These are phyloP conservation scores for Sesia bembeciformis DNA, from an alignment of 2,888 invertebrate species.

Conservation along the genomic window DNA sequence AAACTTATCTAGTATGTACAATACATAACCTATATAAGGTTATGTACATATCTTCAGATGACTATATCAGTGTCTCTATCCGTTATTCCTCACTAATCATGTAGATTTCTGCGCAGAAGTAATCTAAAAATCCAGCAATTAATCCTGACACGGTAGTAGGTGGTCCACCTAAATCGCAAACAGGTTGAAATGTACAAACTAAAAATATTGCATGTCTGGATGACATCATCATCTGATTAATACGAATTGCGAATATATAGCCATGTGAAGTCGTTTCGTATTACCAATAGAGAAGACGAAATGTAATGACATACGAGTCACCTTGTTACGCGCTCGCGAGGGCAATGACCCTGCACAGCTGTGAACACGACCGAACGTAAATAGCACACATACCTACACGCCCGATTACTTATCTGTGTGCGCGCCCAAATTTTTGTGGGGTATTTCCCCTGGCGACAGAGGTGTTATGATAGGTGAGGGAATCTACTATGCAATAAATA, in stretches of 20 bases:
- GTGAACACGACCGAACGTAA: slow-evolving; percentile 18
- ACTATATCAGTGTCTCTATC: too few relatives aligned
- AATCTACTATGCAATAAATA: too few relatives aligned
- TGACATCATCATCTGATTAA: slow-evolving; percentile 7
- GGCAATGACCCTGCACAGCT: slow-evolving; percentile 62
- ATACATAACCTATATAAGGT: too few relatives aligned
- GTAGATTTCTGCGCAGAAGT: too few relatives aligned
- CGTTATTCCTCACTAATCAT: too few relatives aligned
- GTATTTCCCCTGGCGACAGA: neutral
- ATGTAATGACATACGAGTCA: slow-evolving; percentile 46
- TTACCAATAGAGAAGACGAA: slow-evolving; percentile 42
- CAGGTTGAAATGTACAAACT: neutral
- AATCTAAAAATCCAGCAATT: too few relatives aligned
- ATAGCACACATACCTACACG: neutral
- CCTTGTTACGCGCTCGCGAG: slow-evolving; percentile 60
- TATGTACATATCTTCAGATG: too few relatives aligned
- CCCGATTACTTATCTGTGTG: neutral
- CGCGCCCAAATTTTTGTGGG: neutral
- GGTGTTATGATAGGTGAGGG: neutral
- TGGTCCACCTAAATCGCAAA: too few relatives aligned
- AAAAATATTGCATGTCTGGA: neutral
- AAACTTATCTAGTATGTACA: too few relatives aligned
- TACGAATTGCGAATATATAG: neutral
- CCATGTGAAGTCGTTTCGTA: slow-evolving; percentile 11
- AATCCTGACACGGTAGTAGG: too few relatives aligned